Conservation (phyloP, 2,888 invertebrate genomes). For the Temnothorax rugatulus region DNA sequence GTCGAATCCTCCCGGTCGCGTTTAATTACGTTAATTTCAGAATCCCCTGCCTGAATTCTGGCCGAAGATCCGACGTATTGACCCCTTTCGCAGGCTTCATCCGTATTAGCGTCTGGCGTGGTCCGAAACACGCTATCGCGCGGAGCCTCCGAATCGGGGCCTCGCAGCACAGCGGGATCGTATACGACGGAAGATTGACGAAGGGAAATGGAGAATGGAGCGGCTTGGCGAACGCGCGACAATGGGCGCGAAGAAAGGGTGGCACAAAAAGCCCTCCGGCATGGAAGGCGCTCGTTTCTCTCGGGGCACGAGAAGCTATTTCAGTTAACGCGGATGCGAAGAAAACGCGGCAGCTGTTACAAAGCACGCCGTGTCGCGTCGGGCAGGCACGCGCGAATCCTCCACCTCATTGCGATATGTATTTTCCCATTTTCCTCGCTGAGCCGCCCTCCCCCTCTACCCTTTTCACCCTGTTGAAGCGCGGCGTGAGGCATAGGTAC, state of each 20-base stretch:
- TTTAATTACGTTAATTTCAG: neutral
- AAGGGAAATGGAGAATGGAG: constrained; percentile 41
- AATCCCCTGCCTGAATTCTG: neutral
- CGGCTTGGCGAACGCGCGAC: constrained; percentile 30
- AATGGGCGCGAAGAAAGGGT: constrained; percentile 15
- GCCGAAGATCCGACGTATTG: neutral
- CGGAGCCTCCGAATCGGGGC: neutral
- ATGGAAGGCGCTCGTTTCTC: constrained; percentile 4
- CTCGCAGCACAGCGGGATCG: too few species aligned
- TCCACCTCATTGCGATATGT: neutral
- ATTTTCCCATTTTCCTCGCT: neutral
- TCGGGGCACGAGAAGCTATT: constrained; percentile 39
- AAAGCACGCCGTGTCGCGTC: neutral
- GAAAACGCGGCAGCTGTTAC: constrained; percentile 14
- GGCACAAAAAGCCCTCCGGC: constrained; percentile 1
- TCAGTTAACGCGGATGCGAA: constrained; percentile 37
- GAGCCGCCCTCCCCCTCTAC: too few species aligned
- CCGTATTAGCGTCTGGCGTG: constrained; percentile 19
- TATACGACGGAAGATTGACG: constrained; percentile 20
- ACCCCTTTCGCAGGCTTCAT: neutral
- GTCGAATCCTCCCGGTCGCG: neutral
- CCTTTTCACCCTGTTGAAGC: neutral
- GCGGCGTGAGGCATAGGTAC: too few species aligned
- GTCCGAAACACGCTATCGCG: neutral
- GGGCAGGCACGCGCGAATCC: neutral